Base-by-base conservation (phyloP, 2,113 vertebrate genomes). In the Gracilinanus agilis region DNA sequence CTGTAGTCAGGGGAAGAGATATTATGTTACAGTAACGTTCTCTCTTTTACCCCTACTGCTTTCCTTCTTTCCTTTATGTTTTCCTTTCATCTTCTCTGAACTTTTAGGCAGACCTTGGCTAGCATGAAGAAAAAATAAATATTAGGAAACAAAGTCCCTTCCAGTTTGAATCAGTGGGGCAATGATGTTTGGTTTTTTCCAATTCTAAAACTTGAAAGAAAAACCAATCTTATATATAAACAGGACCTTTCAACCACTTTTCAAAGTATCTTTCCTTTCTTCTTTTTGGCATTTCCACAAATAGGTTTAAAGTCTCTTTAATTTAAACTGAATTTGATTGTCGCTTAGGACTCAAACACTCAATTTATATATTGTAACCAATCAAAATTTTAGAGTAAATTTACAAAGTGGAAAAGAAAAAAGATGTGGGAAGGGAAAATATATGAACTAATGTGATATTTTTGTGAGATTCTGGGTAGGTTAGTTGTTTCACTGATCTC, bases 121-220 rank as follows among this genome's bases (percentile, higher is more conserved):
- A 92, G 55, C 53, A 40, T 91, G n/a, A 53, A 54, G 92, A 23
- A 94, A 53, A 23, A n/a, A 44, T 90, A 53, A 67, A 49, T 93
- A 25, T 55, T 89, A 92, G 49, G 91, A 92, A 92, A 67, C 40
- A 93, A 44, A 44, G 95, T 90, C 94, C 55, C 49, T 91, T 90
- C 91, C 49, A 90, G 44, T 13, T 75, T 93, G 89, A 40, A 34
- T 19, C 67, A n/a, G 34, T n/a, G 6, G 34, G n/a, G 67, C 0
- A 34, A n/a, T n/a, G 34, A n/a, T 75, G 34, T 75, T 13, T 75
- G 16, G 29, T 75, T 34, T 75, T 75, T 75, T 75, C 34, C 67
- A 75, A n/a, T 19, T 75, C 12, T 6, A n/a, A 21, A 75, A 75
- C 67, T 75, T 75, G 16, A 75, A 75, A 75, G 67, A 6, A 75